Evolutionary conservation across 2,797 vertebrate species (phyloP), one percentile per base, ranked within the genome.

Genomic region (Spinibarbus caldwelli): DNA sequence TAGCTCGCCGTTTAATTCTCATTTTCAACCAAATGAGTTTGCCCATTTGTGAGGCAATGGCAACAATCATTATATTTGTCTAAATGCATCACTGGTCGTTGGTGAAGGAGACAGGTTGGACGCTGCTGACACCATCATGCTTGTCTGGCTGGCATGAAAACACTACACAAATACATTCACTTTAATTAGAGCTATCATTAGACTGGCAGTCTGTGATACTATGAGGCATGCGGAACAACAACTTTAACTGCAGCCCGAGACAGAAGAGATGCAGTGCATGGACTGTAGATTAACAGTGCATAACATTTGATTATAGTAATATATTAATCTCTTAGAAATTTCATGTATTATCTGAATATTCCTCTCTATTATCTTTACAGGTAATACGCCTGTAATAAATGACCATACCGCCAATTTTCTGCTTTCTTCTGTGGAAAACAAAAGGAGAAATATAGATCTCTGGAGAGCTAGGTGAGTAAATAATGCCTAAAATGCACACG

Each of bases 171-270:
- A 87, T 83, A 79, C 90, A 86, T 79, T 26, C 82, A 90, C 85
- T 90, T 93, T 94, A 95, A 95, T 95, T 95, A 94, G 91, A 90
- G 88, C 54, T 66, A 57, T 85, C 88, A 83, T 90, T 90, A 90
- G 85, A 84, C 88, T 88, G 85, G 88, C 85, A 79, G 90, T 82
- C 78, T 47, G 85, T 71, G 86, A 87, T 83, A 90, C 84, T 85
- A 80, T 57, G 87, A 91, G 85, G 88, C 76, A 21, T 23, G 79
- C 83, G 84, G 90, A 91, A 86, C 76, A 57, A 78, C 66, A 82
- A 72, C 70, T 76, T 80, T 75, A 71, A 83, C 84, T 70, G 87
- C 87, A 90, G 76, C 77, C 67, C 38, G 38, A 78, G 82, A 81
- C 83, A 82, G 70, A 36, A 76, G 21, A 59, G 41, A 78, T 36